Percentiles rank a stretch among this genome's conserved stretches.
These are phyloP conservation scores for Hiodon alosoides DNA, from an alignment of 2,113 vertebrate genomes.

Conservation along the genomic window DNA sequence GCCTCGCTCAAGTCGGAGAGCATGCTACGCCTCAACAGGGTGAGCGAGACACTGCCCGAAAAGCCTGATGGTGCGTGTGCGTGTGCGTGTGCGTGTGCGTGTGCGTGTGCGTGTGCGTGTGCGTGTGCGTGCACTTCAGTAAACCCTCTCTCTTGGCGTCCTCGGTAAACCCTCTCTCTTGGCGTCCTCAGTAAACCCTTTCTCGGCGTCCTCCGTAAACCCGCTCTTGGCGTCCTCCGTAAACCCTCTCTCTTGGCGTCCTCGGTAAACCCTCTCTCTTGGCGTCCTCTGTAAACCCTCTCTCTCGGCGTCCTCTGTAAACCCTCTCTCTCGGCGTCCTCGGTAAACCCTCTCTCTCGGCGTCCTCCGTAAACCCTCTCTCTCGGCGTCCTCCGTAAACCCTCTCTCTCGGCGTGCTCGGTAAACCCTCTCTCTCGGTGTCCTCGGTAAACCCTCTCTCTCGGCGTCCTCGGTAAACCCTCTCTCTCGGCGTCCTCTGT, in stretches of 20 bases:
- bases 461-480: too few species aligned
- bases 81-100: not conserved
- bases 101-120: too few species aligned
- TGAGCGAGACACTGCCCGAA: slow-evolving; percentile 38
- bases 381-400: not conserved
- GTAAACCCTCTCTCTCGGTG: too few species aligned
- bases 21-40: slow-evolving; percentile 74
- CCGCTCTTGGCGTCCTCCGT: not conserved
- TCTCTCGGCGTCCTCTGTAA: not conserved
- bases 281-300: too few species aligned
- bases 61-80: not conserved
- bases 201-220: not conserved
- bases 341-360: too few species aligned
- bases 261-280: too few species aligned
- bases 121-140: not conserved
- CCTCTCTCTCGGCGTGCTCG: too few species aligned
- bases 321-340: not conserved
- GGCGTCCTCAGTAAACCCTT: too few species aligned
- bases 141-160: not conserved
- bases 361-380: too few species aligned
- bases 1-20: slow-evolving; percentile 79
- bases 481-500: not conserved
- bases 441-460: too few species aligned
- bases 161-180: too few species aligned
- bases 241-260: not conserved